Conservation (phyloP, 2,113 vertebrate species). For the Platichthys stellatus region DNA sequence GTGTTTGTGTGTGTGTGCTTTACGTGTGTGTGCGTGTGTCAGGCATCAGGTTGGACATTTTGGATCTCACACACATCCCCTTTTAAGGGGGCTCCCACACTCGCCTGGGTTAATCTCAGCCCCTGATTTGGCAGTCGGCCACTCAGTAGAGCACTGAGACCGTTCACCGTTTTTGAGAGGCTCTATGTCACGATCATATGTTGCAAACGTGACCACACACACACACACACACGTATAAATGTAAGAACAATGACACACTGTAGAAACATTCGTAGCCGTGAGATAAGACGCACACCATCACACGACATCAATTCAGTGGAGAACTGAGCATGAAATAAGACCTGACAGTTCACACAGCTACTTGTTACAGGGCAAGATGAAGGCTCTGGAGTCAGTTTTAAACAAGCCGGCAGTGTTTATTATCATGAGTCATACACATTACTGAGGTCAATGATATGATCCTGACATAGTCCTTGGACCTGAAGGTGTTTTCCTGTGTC, state of each 20-base stretch:
- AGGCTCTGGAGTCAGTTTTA: background rate
- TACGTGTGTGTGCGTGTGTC: constrained; percentile 6
- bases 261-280: background rate
- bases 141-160: background rate
- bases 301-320: constrained; percentile 36
- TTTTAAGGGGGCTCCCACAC: constrained; percentile 53
- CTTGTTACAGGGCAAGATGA: background rate
- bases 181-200: background rate
- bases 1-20: background rate
- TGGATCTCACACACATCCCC: constrained; percentile 22
- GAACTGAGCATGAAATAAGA: constrained; percentile 27
- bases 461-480: too few relatives aligned
- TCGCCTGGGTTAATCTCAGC: constrained; percentile 18
- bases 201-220: background rate
- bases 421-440: too few relatives aligned
- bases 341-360: background rate
- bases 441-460: too few relatives aligned
- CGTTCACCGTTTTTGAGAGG: background rate
- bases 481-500: too few relatives aligned
- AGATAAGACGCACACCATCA: background rate
- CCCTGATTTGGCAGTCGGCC: constrained; percentile 1
- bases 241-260: background rate
- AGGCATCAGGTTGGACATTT: constrained; percentile 19
- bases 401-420: too few relatives aligned
- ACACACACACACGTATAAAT: background rate